Percentiles rank a stretch among this genome's conserved stretches.
These are phyloP conservation scores for Anoplophora glabripennis DNA, from an alignment of 1,140 invertebrate species.

Conservation along the genomic window DNA sequence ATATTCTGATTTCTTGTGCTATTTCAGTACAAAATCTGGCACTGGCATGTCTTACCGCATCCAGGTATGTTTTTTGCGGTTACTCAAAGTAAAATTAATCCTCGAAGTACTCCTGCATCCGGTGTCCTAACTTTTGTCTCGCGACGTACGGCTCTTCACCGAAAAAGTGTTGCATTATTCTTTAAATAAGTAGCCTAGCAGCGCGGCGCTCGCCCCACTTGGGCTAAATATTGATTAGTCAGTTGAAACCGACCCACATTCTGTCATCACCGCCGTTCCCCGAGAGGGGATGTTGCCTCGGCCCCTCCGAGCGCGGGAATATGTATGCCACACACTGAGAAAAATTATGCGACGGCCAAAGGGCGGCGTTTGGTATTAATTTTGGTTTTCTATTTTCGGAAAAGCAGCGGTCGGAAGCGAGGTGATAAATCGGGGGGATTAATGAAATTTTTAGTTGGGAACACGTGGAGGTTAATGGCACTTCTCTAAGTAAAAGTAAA, in stretches of 20 bases:
- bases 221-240: conserved; percentile 20
- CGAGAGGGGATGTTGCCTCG: not conserved
- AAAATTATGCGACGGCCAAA: conserved; percentile 2
- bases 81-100: no score
- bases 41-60: no score
- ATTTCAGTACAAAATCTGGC: no score
- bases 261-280: conserved; percentile 11
- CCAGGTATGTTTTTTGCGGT: no score
- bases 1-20: no score
- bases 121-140: no score
- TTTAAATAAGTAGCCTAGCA: conserved; percentile 25
- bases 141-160: not conserved
- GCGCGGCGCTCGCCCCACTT: conserved; percentile 19
- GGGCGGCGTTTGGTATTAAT: not conserved
- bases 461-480: no score
- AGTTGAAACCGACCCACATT: conserved; percentile 19
- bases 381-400: not conserved
- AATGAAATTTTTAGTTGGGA: no score
- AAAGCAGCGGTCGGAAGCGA: no score
- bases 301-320: not conserved
- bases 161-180: conserved; percentile 25
- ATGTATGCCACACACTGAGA: conserved; percentile 8
- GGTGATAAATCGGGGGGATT: no score
- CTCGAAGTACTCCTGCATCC: no score
- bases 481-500: no score